Conservation (phyloP, 2,797 vertebrate genomes). For the Eremophila alpestris region DNA sequence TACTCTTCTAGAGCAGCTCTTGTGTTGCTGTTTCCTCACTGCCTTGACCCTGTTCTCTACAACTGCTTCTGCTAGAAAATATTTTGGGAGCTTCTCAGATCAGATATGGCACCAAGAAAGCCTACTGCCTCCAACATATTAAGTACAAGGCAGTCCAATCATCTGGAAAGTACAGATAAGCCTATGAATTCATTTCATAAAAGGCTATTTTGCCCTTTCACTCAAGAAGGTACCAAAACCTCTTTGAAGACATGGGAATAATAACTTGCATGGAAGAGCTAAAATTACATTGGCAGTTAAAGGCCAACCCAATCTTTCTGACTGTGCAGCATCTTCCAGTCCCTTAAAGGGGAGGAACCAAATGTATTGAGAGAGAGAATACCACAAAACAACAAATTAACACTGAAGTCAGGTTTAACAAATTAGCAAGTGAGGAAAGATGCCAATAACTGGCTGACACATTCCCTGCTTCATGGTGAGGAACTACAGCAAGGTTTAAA, state of each 20-base stretch:
- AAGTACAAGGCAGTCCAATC: not conserved
- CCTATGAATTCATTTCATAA: not conserved
- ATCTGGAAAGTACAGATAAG: slow-evolving; percentile 28
- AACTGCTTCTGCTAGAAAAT: not conserved
- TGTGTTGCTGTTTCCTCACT: not conserved
- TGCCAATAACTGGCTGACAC: not conserved
- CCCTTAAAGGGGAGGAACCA: not conserved
- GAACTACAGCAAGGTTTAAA: slow-evolving; percentile 7
- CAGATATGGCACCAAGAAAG: not conserved
- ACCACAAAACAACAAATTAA: not conserved
- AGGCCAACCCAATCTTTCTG: not conserved
- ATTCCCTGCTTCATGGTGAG: not conserved
- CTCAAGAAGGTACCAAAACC: not conserved
- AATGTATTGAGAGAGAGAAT: not conserved
- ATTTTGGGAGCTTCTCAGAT: not conserved
- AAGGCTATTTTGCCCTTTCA: slow-evolving; percentile 1
- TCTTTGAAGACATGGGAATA: slow-evolving; percentile 17
- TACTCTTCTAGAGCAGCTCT: not conserved
- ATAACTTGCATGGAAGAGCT: not conserved
- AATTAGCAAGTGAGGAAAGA: slow-evolving; percentile 15
- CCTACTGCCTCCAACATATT: not conserved
- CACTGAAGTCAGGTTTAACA: not conserved
- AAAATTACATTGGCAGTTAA: not conserved
- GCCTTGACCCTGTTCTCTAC: not conserved
- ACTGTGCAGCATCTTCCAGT: not conserved